Evolutionary conservation across 1,140 invertebrate species (phyloP), one percentile per base, ranked within the genome.

Genomic region (Uloborus diversus): DNA sequence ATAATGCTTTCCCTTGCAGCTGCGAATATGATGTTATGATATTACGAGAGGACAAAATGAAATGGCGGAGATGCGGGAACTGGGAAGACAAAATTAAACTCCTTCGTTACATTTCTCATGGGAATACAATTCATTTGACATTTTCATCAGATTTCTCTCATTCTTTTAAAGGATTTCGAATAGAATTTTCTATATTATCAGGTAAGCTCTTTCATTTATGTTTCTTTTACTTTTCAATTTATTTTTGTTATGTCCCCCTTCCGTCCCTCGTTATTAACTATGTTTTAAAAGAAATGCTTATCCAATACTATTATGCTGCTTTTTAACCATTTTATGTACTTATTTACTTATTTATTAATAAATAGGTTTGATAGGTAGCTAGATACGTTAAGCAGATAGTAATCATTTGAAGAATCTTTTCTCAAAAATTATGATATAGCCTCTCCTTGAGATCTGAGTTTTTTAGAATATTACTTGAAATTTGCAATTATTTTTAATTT

Each of bases 101-200:
- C 17, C 86, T 93, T 3, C 89, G 91, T 1, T 73, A 83, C 69
- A 81, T 83, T 20, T 82, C 83, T 57, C 14, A 53, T 2, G 81
- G 69, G 1, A 84, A 84, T 32, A 84, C 85, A 20, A 82, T 93
- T 7, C 86, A 88, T n/a, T 84, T 94, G 51, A 87, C 88, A 49
- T 93, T 94, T 84, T 85, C 88, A 17, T 90, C 92, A 0, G 93
- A 94, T 85, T 92, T 92, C 82, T 92, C 92, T 0, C 89, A 92
- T 82, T 90, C 91, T 84, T 92, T 89, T 83, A 89, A 90, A 7
- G 93, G 93, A 9, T 94, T 91, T 84, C 90, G 91, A 82, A 90
- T 91, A 0, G 49, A 88, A 90, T 66, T 92, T 89, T 87, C 91
- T 90, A 82, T 89, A 89, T 30, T 73, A 23, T 13, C 51, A 70